phyloP scores from a whole-genome alignment of 2,797 vertebrate species.

The Sardinella longiceps region DNA sequence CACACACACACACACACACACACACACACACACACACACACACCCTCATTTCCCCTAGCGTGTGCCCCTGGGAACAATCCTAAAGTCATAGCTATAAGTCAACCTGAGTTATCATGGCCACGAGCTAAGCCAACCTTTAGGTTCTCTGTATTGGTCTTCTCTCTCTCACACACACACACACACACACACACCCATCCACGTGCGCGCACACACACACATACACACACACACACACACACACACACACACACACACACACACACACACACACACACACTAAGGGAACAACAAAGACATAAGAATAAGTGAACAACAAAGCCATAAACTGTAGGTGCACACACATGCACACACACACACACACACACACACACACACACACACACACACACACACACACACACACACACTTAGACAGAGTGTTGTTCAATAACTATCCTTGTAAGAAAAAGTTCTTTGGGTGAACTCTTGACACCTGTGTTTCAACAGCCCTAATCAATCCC shows the following conservation, averaged over 20 bases:
- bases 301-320: neutral
- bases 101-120: no score
- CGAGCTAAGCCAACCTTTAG: no score
- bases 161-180: neutral
- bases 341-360: neutral
- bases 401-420: neutral
- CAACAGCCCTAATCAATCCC: neutral
- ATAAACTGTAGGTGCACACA: neutral
- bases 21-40: constrained; percentile 20
- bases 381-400: constrained; percentile 1
- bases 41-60: neutral
- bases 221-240: neutral
- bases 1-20: constrained; percentile 32
- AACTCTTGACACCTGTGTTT: neutral
- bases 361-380: neutral
- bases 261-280: neutral
- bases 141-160: no score
- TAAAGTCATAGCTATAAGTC: no score
- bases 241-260: constrained; percentile 1
- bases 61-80: no score
- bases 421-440: neutral
- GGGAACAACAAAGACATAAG: neutral
- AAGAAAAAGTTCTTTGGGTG: neutral
- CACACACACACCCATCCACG: neutral
- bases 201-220: neutral